Evolutionary conservation across 2,797 vertebrate species (phyloP).

Genomic region (Hydrolagus colliei): DNA sequence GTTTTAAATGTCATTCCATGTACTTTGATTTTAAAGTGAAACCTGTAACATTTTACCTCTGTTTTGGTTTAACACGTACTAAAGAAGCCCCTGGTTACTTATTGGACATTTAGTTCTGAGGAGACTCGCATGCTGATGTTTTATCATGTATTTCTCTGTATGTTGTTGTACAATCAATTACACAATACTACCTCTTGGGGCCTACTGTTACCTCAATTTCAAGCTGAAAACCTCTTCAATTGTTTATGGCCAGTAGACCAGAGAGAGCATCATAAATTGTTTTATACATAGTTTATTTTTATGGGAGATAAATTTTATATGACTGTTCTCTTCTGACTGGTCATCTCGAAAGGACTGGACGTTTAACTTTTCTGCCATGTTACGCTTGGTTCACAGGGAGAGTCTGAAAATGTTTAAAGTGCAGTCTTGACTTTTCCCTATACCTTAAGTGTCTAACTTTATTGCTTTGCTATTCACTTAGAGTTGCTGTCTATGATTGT

Average conservation of each 20-base stretch:
- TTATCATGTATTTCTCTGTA: conserved; percentile 63
- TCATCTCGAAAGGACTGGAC: conserved; percentile 78
- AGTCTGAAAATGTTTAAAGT: conserved; percentile 55
- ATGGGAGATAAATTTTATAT: conserved; percentile 86
- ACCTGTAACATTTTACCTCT: conserved; percentile 44
- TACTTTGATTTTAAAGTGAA: conserved; percentile 21
- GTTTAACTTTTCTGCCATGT: conserved; percentile 48
- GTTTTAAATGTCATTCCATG: background rate
- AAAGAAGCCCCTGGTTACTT: conserved; percentile 47
- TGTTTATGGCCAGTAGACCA: conserved; percentile 69
- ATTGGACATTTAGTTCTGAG: conserved; percentile 57
- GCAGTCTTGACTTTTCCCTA: conserved; percentile 55
- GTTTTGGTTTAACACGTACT: conserved; percentile 53
- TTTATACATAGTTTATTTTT: conserved; percentile 90
- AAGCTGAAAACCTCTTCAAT: conserved; percentile 71
- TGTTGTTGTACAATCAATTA: conserved; percentile 83
- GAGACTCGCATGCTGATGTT: conserved; percentile 60
- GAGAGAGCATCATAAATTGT: conserved; percentile 81
- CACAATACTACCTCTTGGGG: conserved; percentile 92
- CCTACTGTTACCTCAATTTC: conserved; percentile 91
- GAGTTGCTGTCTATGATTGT: conserved; percentile 77
- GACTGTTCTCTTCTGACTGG: conserved; percentile 77
- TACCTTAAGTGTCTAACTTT: conserved; percentile 65
- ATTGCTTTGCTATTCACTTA: conserved; percentile 70
- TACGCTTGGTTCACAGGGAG: conserved; percentile 57